Base-by-base conservation (phyloP, 2,888 invertebrate genomes). In the Patella pellucida region DNA sequence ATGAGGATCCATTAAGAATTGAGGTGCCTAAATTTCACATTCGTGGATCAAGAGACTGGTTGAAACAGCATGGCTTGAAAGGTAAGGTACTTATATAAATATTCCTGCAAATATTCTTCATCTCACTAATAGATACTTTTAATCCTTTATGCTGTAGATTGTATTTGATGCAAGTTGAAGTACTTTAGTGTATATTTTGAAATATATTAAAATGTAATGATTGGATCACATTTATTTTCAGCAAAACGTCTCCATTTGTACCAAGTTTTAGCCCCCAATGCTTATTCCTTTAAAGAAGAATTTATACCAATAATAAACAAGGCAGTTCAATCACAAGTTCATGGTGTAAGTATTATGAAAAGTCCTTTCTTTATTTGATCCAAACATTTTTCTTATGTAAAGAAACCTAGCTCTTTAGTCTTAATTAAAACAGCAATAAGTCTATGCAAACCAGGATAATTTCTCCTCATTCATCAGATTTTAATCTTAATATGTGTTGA, bases 321-420 rank as follows among this genome's bases (percentile, higher is more conserved):
- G 77, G 91, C 89, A 68, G 91, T 91, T 0, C 89, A 90, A 80
- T 91, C 91, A 15, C 90, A 90, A 83, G 90, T 91, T 9, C 89
- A 90, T 82, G 90, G 89, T 86, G 90, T 88, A 78, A 81, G 76
- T 72, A 70, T 50, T 27, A 31, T n/a, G 16, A 69, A 41, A 31
- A 41, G 9, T 41, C 16, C 23, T 7, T n/a, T 27, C 9, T 19
- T n/a, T 12, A n/a, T 69, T 41, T 41, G 7, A 41, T 9, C 41
- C 41, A 41, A 7, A 41, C 41, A 41, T 41, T 41, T 9, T 7
- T 41, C 9, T 9, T 41, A 41, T 41, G 41, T 9, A 41, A 41
- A 9, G 41, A 41, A 41, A 41, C 41, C 41, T 41, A 41, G 7
- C 41, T 41, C 41, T 41, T 41, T 41, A 41, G 9, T 41, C 7